phyloP scores from a whole-genome alignment of 2,888 invertebrate species.

The Lumbricus terrestris region DNA sequence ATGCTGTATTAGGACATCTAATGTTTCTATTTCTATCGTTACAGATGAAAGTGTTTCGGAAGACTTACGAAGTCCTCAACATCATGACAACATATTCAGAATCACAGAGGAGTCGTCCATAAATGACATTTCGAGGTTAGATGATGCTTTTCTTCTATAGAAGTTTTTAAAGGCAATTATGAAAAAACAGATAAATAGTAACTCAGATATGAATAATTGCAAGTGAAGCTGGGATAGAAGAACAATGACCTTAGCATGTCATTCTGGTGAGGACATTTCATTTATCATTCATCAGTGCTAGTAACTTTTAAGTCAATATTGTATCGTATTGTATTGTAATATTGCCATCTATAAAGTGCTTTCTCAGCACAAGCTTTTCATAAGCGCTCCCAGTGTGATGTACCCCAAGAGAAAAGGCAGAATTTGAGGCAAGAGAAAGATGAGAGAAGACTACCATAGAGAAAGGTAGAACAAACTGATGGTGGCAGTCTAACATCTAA shows the following conservation, averaged over 20 bases:
- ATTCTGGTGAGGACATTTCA: no score
- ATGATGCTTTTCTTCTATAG: neutral
- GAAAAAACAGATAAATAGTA: neutral
- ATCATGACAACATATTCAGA: neutral
- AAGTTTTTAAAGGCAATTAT: neutral
- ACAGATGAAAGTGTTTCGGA: neutral
- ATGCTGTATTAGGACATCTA: neutral
- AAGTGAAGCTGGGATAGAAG: neutral
- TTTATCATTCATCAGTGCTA: no score
- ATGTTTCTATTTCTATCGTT: neutral
- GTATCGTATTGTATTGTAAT: no score
- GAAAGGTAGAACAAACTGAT: no score
- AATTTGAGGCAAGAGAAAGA: no score
- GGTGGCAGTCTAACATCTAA: no score
- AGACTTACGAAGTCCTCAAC: neutral
- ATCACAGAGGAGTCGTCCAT: neutral
- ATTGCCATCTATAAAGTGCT: no score
- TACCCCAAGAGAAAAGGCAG: no score
- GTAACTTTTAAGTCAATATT: neutral
- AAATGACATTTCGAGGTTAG: slow-evolving; percentile 3
- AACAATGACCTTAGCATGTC: no score
- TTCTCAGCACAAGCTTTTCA: no score
- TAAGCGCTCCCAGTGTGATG: no score
- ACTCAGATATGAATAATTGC: neutral
- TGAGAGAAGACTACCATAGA: no score